phyloP scores from a whole-genome alignment of 1,140 invertebrate species.

The Caenorhabditis briggsae region DNA sequence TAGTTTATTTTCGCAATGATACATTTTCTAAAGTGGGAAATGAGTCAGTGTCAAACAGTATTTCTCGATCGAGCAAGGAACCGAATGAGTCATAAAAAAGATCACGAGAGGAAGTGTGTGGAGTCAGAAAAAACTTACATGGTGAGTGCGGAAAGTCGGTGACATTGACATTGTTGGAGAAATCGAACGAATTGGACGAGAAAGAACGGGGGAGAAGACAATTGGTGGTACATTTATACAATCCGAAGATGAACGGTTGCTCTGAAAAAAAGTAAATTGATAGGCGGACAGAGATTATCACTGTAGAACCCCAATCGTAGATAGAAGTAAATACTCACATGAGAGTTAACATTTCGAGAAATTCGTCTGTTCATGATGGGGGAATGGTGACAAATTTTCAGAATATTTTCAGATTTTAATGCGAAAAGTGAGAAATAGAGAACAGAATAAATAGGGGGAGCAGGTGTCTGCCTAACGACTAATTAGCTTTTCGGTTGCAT shows the following conservation, averaged over 20 bases:
- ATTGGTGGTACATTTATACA: conserved; percentile 47
- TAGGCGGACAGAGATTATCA: too few relatives aligned
- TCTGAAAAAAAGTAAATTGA: conserved; percentile 23
- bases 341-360: neutral
- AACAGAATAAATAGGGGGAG: neutral
- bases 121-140: conserved; percentile 9
- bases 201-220: conserved; percentile 34
- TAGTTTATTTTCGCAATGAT: neutral
- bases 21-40: neutral
- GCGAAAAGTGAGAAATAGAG: conserved; percentile 20
- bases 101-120: neutral
- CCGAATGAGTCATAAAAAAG: conserved; percentile 23
- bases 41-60: conserved; percentile 28
- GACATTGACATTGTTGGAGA: conserved; percentile 52
- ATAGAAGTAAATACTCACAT: neutral
- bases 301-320: neutral
- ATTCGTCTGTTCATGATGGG: neutral
- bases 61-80: neutral
- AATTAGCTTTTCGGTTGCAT: conserved; percentile 29
- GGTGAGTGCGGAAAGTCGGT: conserved; percentile 28
- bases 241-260: conserved; percentile 33
- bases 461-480: conserved; percentile 41
- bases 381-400: neutral
- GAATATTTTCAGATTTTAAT: neutral
- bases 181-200: conserved; percentile 34